Conservation (phyloP, 1,140 invertebrate genomes). For the Charaxes varanes region DNA sequence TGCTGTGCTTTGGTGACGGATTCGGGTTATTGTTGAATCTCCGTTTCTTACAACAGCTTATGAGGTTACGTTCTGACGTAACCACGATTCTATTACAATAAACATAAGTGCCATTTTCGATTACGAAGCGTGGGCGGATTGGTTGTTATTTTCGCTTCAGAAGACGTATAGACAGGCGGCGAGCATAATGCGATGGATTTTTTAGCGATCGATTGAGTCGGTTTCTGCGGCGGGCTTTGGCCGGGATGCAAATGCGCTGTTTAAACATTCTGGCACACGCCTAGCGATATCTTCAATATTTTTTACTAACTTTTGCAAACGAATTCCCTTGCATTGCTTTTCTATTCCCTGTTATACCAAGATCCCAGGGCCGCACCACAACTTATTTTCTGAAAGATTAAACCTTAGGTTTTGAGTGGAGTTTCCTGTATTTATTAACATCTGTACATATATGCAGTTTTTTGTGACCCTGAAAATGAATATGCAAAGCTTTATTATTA, state of each 20-base stretch:
- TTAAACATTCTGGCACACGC: slow-evolving; percentile 48
- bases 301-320: slow-evolving; percentile 15
- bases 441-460: background rate
- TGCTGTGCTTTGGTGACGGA: no score
- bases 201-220: slow-evolving; percentile 66
- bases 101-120: slow-evolving; percentile 35
- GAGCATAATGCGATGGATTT: slow-evolving; percentile 59
- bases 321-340: slow-evolving; percentile 7
- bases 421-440: no score
- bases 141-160: slow-evolving; percentile 25
- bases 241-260: slow-evolving; percentile 60
- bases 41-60: slow-evolving; percentile 40
- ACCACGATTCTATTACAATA: slow-evolving; percentile 24
- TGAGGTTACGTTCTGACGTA: slow-evolving; percentile 25
- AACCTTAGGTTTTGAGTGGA: no score
- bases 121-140: slow-evolving; percentile 23
- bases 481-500: no score
- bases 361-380: background rate
- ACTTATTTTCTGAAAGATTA: no score
- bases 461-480: no score
- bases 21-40: slow-evolving; percentile 66
- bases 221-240: slow-evolving; percentile 54
- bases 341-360: slow-evolving; percentile 3
- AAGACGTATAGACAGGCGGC: slow-evolving; percentile 46
- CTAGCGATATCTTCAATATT: slow-evolving; percentile 37